Base-by-base conservation (phyloP, 2,797 vertebrate genomes). In the Xenentodon cancila region DNA sequence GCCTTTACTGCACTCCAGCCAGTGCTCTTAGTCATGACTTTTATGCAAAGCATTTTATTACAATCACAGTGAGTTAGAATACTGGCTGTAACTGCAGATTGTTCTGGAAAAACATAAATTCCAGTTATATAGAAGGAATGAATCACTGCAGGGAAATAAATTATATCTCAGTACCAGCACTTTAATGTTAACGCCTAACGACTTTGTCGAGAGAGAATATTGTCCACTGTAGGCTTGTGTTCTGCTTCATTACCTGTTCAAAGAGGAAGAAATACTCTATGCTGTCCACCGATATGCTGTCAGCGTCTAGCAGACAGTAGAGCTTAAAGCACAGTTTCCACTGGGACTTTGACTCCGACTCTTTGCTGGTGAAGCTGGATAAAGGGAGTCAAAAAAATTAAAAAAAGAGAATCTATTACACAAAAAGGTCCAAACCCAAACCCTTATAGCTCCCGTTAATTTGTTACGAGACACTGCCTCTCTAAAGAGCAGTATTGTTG, bases 211-310 rank as follows among this genome's bases (percentile, higher is more conserved):
- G 46, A 30, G 17, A 59, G 45, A 54, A 53, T 44, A 67, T 15
- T 16, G 44, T 25, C 53, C 40, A 43, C 54, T 54, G 25, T 11
- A 18, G 42, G 21, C 46, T 37, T 8, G 19, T 30, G 60, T 65
- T 79, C 55, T 61, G 57, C 58, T 70, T 21, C 56, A 48, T 89
- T 91, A 98, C 96, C 95, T 98, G 96, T 85, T 97, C 96, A 7
- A 96, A 98, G 49, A 99, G 94, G 83, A 98, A 94, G 55, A 95
- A 90, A 40, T 97, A 94, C 86, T 97, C 96, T 7, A 97, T 92
- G 84, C 94, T 95, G 79, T 97, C 95, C 9, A 92, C 92, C 0
- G 94, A 94, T 80, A 97, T 94, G 9, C 88, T 91, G 70, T 97
- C 96, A 0, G 93, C 93, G 48, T 96, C 96, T 87, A 98, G 77